Evolutionary conservation across 2,113 vertebrate genomes (phyloP).

Genomic region (Callorhinus ursinus): DNA sequence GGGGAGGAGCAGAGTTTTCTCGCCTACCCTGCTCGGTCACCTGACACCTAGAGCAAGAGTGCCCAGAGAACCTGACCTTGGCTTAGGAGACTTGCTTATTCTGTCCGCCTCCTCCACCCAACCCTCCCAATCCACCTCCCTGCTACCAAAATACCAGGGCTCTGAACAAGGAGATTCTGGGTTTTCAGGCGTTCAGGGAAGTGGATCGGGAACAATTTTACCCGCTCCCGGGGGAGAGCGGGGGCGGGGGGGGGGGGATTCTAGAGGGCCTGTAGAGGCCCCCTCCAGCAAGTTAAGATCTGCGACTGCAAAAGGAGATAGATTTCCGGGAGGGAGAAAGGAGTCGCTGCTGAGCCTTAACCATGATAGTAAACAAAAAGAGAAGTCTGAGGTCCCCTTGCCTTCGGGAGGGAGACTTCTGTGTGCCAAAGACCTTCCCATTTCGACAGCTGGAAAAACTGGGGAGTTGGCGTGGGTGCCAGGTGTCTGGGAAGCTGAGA

Average conservation of each 20-base stretch:
- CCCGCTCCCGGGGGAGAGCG: neutral
- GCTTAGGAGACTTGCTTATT: neutral
- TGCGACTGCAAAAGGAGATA: fast-evolving
- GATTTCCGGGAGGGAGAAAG: fast-evolving
- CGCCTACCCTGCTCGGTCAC: neutral
- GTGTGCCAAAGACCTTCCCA: neutral
- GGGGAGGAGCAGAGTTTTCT: neutral
- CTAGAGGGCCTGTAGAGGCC: too few relatives aligned
- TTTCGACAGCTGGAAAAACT: neutral
- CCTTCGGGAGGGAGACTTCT: neutral
- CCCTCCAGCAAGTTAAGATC: neutral
- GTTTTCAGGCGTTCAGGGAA: neutral
- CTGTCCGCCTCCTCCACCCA: neutral
- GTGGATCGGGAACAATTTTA: neutral
- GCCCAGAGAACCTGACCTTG: conserved; percentile 42
- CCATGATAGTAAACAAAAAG: neutral
- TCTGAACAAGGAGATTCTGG: neutral
- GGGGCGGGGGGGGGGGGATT: neutral
- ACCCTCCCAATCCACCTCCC: neutral
- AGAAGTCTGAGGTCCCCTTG: neutral
- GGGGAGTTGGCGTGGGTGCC: neutral
- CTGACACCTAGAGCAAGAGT: neutral
- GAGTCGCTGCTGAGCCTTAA: fast-evolving
- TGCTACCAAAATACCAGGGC: neutral
- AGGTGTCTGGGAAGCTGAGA: neutral